Conservation (phyloP, 2,888 invertebrate genomes). For the Argynnis bischoffii region DNA sequence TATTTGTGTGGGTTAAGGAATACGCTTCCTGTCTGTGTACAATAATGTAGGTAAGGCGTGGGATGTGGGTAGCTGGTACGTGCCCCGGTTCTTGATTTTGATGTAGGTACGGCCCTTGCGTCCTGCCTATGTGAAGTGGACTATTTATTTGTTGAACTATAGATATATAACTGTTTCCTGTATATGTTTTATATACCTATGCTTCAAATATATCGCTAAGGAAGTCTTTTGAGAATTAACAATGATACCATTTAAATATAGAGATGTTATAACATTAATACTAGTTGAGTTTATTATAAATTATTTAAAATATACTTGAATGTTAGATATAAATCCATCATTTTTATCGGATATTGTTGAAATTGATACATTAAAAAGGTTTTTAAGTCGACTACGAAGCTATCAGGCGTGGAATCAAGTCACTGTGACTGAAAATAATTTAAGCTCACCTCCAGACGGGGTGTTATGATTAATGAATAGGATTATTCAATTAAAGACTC, state of each 20-base stretch:
- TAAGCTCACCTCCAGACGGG: conserved; percentile 75
- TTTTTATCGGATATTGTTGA: neutral
- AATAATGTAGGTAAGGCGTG: conserved; percentile 54
- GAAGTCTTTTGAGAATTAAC: too few relatives aligned
- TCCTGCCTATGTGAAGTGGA: conserved; percentile 59
- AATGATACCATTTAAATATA: too few relatives aligned
- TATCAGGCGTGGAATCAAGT: conserved; percentile 42
- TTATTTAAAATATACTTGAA: too few relatives aligned
- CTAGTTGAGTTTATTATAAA: too few relatives aligned
- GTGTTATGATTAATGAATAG: conserved; percentile 79
- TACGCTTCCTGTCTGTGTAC: conserved; percentile 64
- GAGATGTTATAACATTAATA: too few relatives aligned
- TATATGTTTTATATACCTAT: neutral
- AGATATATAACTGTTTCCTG: neutral
- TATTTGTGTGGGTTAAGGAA: conserved; percentile 76
- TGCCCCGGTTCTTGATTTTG: conserved; percentile 73
- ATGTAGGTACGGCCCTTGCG: conserved; percentile 70
- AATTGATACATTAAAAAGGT: neutral
- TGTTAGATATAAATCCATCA: neutral
- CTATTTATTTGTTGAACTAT: conserved; percentile 58
- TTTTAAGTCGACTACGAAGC: conserved; percentile 31
- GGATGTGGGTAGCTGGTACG: conserved; percentile 59
- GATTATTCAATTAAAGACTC: conserved; percentile 82
- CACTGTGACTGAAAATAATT: conserved; percentile 69
- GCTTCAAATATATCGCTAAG: neutral